Evolutionary conservation across 1,140 invertebrate genomes (phyloP).

Genomic region (roundworm (Caenorhabditis elegans)): DNA sequence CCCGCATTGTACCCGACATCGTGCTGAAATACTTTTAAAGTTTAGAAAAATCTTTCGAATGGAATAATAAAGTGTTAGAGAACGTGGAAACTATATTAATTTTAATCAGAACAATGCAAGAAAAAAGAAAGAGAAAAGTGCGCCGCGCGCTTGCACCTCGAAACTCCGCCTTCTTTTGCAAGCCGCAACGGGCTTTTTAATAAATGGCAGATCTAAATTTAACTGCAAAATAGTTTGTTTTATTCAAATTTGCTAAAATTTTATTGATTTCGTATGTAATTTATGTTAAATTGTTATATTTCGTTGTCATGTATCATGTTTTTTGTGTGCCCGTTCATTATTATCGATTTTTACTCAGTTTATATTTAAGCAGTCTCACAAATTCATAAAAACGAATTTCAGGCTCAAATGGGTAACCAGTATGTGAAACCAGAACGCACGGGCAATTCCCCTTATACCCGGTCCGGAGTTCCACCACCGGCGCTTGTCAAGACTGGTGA

Average conservation of each 20-base stretch:
- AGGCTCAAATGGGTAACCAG: conserved; percentile 51
- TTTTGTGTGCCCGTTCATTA: too few relatives aligned
- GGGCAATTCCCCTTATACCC: conserved; percentile 58
- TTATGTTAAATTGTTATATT: too few relatives aligned
- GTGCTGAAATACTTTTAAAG: background rate
- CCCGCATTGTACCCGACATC: conserved; percentile 39
- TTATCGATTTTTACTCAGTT: background rate
- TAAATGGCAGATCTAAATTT: background rate
- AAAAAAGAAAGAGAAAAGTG: background rate
- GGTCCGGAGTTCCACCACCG: conserved; percentile 60
- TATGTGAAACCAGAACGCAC: conserved; percentile 50
- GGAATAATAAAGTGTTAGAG: background rate
- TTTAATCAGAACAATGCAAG: too few relatives aligned
- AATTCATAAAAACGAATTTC: background rate
- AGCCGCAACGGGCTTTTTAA: conserved; percentile 19
- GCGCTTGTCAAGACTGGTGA: conserved; percentile 55
- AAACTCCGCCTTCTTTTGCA: background rate
- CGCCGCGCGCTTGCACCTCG: background rate
- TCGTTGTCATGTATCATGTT: too few relatives aligned
- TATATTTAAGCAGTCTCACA: too few relatives aligned
- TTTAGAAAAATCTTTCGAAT: background rate
- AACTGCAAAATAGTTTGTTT: background rate
- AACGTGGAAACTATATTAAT: background rate
- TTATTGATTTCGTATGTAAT: too few relatives aligned
- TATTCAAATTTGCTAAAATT: background rate